Base-by-base conservation (phyloP, 1,140 invertebrate genomes). In the Liolophura sinensis region DNA sequence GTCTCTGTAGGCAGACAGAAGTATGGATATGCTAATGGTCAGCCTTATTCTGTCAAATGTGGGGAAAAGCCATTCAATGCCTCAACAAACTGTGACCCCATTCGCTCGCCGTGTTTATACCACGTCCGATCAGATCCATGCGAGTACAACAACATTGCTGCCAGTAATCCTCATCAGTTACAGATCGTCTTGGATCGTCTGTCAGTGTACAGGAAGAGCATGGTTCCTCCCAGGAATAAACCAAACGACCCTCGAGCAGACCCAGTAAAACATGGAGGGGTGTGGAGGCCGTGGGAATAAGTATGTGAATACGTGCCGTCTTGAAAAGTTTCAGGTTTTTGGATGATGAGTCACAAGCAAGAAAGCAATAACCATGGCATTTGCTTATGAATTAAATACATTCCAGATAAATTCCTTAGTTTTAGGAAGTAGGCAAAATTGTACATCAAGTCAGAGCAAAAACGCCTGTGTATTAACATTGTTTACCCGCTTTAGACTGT, bases 161-260 rank as follows among this genome's bases (percentile, higher is more conserved):
- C 52, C 15, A 12, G n/a, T 3, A 48, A 70, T 18, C 69, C 69
- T 25, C 68, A 61, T n/a, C 49, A 72, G 52, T 71, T 93, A 0
- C 70, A 87, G 6, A 67, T 84, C 0, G 68, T 96, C 48, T 64
- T 89, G 51, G 70, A 84, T 4, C 51, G 70, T n/a, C 58, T 78
- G 18, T 24, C 62, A 16, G n/a, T 68, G 55, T 74, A 73, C 60
- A 58, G 54, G 18, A 47, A 48, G 9, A 72, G 72, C 14, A 75
- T 75, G 67, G 65, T 79, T 15, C 52, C 69, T n/a, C 75, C 77
- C n/a, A 70, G 58, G 20, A 79, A 75, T 40, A 74, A 74, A 67
- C 73, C 73, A 0, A 27, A 22, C 7, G 77, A 79, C 58, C 74
- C 71, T 20, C 59, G 60, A 9, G 75, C 70, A 16, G 56, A 76